Evolutionary conservation across 1,140 invertebrate genomes (phyloP).

Genomic region (Drosophila albomicans): DNA sequence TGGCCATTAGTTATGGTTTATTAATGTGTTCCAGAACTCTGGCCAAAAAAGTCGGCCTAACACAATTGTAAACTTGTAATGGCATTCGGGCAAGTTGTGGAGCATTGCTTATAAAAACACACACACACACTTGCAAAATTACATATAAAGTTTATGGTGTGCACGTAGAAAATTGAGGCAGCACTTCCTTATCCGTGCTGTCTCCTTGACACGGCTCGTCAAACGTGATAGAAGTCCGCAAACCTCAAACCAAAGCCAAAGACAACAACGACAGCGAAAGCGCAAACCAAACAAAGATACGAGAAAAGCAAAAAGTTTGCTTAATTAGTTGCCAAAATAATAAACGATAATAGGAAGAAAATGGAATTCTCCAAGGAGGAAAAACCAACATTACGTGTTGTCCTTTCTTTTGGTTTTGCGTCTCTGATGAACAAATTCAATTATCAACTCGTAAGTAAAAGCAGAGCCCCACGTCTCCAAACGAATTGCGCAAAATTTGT

Average conservation of each 20-base stretch:
- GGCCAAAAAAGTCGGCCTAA: slow-evolving; percentile 55
- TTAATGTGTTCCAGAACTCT: slow-evolving; percentile 52
- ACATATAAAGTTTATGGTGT: slow-evolving; percentile 76
- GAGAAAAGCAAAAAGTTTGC: slow-evolving; percentile 70
- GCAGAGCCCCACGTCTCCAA: not conserved
- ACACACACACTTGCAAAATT: slow-evolving; percentile 44
- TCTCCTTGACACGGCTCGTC: slow-evolving; percentile 64
- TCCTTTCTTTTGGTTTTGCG: slow-evolving; percentile 7
- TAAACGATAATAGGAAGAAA: slow-evolving; percentile 47
- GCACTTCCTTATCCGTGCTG: slow-evolving; percentile 35
- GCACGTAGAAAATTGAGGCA: slow-evolving; percentile 77
- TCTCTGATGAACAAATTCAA: slow-evolving; percentile 52
- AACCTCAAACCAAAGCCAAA: slow-evolving; percentile 40
- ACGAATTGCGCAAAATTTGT: slow-evolving; percentile 10
- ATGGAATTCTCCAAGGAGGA: slow-evolving; percentile 22
- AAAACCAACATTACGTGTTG: slow-evolving; percentile 31
- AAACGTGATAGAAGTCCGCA: slow-evolving; percentile 63
- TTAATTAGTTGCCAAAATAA: slow-evolving; percentile 77
- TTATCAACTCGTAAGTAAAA: slow-evolving; percentile 55
- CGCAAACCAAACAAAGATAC: slow-evolving; percentile 14
- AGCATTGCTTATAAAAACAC: slow-evolving; percentile 65
- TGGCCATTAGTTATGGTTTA: slow-evolving; percentile 77
- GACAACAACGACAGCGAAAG: slow-evolving; percentile 28
- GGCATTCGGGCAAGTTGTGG: slow-evolving; percentile 70
- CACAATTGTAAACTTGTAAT: slow-evolving; percentile 80